Conservation (phyloP, 37 sponge, comb jelly and placozoan species). For the Eunapius fragilis region DNA sequence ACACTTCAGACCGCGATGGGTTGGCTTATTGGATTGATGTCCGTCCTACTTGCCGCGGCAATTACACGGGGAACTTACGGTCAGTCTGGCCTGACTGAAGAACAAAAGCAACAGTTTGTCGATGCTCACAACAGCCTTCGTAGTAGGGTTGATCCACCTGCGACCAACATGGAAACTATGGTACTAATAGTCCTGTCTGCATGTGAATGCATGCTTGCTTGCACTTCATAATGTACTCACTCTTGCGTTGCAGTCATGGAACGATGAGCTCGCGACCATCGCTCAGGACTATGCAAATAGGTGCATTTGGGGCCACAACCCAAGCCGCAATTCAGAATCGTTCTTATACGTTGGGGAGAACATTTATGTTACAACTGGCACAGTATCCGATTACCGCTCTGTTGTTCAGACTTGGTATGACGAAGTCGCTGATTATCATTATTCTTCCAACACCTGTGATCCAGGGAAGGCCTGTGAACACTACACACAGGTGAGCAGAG, state of each 20-base stretch:
- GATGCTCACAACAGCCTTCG: too few relatives aligned
- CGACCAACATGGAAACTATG: too few relatives aligned
- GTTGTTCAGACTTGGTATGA: constrained; percentile 5
- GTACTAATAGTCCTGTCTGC: too few relatives aligned
- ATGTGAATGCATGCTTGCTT: too few relatives aligned
- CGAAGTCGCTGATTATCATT: background rate
- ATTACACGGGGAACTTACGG: too few relatives aligned
- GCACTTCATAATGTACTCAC: too few relatives aligned
- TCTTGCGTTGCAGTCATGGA: constrained; percentile 56
- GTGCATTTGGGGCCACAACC: constrained; percentile 34
- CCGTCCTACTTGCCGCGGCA: too few relatives aligned
- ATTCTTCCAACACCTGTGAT: constrained; percentile 9
- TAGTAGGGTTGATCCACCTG: too few relatives aligned
- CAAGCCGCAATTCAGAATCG: background rate
- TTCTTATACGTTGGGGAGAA: constrained; percentile 48
- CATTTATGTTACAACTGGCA: background rate
- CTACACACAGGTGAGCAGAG: constrained; percentile 52
- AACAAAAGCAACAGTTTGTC: too few relatives aligned
- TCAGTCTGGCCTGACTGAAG: too few relatives aligned
- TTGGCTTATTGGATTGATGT: too few relatives aligned
- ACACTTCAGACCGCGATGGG: too few relatives aligned
- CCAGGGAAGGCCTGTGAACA: constrained; percentile 17
- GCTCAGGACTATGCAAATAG: constrained; percentile 32
- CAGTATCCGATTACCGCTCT: background rate
- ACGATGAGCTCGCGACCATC: constrained; percentile 32